These are phyloP conservation scores for Rhyacichthys aspro DNA, from an alignment of 2,797 vertebrate species.

Conservation along the genomic window DNA sequence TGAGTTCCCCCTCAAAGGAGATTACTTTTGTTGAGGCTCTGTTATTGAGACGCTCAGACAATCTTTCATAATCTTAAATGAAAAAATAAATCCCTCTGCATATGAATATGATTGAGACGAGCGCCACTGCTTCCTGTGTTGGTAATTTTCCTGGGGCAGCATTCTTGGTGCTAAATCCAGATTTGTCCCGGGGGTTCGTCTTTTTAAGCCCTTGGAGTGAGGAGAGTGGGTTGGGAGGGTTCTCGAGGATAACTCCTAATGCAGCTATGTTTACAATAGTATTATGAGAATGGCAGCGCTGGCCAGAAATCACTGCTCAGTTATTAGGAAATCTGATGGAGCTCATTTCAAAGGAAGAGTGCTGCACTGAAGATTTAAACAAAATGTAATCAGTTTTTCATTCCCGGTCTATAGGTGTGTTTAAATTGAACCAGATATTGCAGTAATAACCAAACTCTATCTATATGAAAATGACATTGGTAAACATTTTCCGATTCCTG, in stretches of 20 bases:
- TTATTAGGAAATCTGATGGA: conserved; percentile 17
- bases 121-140: conserved; percentile 26
- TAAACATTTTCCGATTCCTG: no score
- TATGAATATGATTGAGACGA: conserved; percentile 50
- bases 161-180: conserved; percentile 41
- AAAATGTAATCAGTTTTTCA: no score
- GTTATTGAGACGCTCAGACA: conserved; percentile 52
- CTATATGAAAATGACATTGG: no score
- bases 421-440: no score
- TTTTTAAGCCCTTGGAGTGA: conserved; percentile 38
- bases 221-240: conserved; percentile 14
- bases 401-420: no score
- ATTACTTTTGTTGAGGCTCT: conserved; percentile 44
- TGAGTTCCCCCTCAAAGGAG: conserved; percentile 17
- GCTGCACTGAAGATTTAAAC: no score
- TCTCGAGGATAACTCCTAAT: conserved; percentile 34
- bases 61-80: conserved; percentile 55
- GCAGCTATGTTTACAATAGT: conserved; percentile 48
- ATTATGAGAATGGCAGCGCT: conserved; percentile 23
- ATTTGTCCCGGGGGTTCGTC: conserved; percentile 45
- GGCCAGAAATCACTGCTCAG: conserved; percentile 23
- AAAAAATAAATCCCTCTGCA: conserved; percentile 59
- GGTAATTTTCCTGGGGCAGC: conserved; percentile 39
- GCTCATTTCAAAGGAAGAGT: conserved; percentile 12
- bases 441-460: no score